Evolutionary conservation across 2,113 vertebrate species (phyloP).

Genomic region (Hydrochoerus hydrochaeris): DNA sequence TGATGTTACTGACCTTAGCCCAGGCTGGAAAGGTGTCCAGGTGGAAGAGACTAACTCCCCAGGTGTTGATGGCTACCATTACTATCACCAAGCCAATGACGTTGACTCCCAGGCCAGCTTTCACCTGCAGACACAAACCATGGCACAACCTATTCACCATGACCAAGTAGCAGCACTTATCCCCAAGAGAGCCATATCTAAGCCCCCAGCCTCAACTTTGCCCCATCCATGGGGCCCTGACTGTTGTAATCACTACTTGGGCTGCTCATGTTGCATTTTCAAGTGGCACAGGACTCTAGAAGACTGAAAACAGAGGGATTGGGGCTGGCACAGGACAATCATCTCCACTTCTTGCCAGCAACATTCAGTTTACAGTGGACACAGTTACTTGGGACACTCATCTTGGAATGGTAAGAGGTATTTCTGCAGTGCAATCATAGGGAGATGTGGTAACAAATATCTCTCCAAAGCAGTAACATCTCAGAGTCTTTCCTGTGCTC

Average conservation of each 20-base stretch:
- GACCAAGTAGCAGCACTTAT: background rate
- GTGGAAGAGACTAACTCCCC: slow-evolving; percentile 96
- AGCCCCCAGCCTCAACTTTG: background rate
- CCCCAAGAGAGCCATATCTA: background rate
- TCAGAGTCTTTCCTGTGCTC: background rate
- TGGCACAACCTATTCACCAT: background rate
- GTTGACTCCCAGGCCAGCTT: slow-evolving; percentile 97
- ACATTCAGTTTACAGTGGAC: background rate
- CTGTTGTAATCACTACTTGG: background rate
- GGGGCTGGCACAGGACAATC: background rate
- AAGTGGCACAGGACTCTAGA: background rate
- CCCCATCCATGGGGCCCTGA: background rate
- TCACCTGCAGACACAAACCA: slow-evolving; percentile 89
- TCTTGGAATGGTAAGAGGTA: background rate
- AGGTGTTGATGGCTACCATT: slow-evolving; percentile 96
- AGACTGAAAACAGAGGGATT: background rate
- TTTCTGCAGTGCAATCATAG: background rate
- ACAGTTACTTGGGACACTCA: background rate
- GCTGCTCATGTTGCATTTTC: background rate
- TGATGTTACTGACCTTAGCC: slow-evolving; percentile 90
- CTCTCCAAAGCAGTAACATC: background rate
- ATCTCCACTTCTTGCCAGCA: background rate
- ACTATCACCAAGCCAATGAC: slow-evolving; percentile 96
- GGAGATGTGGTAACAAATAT: background rate
- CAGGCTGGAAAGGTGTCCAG: slow-evolving; percentile 93